Conservation (phyloP, 2,888 invertebrate species). For the Flexamia atlantica region DNA sequence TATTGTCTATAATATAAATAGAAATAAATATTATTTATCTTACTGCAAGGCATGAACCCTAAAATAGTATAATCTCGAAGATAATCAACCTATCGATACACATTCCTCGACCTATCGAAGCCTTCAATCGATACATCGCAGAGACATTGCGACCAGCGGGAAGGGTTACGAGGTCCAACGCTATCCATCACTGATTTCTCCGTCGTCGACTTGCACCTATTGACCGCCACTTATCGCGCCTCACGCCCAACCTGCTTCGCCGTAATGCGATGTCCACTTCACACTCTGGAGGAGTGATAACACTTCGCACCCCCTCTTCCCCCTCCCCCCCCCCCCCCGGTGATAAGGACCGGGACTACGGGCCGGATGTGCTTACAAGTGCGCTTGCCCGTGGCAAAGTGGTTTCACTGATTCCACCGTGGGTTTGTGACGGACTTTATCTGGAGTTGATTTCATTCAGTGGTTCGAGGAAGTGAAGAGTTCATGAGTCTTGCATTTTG, state of each 20-base stretch:
- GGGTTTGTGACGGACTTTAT: neutral
- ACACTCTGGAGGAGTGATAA: slow-evolving; percentile 5
- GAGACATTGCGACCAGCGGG: too few relatives aligned
- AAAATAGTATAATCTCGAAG: too few relatives aligned
- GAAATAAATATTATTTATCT: too few relatives aligned
- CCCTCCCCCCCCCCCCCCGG: neutral
- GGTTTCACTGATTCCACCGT: slow-evolving; percentile 17
- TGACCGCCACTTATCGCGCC: slow-evolving; percentile 45
- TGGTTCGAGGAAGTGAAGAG: too few relatives aligned
- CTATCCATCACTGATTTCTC: slow-evolving; percentile 14
- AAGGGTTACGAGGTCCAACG: too few relatives aligned
- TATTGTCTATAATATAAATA: too few relatives aligned
- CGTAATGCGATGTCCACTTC: slow-evolving; percentile 32
- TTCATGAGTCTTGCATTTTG: too few relatives aligned
- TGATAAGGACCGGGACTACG: neutral
- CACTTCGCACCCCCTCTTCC: neutral
- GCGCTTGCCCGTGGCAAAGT: slow-evolving; percentile 27
- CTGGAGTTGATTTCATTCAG: neutral
- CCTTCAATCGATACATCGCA: too few relatives aligned
- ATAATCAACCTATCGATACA: too few relatives aligned
- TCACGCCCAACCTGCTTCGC: slow-evolving; percentile 33
- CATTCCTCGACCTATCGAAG: too few relatives aligned
- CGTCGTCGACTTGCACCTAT: slow-evolving; percentile 4
- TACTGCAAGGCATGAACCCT: too few relatives aligned
- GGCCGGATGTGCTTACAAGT: slow-evolving; percentile 12